Base-by-base conservation (phyloP, 1,140 invertebrate species). In the Hirudo medicinalis region DNA sequence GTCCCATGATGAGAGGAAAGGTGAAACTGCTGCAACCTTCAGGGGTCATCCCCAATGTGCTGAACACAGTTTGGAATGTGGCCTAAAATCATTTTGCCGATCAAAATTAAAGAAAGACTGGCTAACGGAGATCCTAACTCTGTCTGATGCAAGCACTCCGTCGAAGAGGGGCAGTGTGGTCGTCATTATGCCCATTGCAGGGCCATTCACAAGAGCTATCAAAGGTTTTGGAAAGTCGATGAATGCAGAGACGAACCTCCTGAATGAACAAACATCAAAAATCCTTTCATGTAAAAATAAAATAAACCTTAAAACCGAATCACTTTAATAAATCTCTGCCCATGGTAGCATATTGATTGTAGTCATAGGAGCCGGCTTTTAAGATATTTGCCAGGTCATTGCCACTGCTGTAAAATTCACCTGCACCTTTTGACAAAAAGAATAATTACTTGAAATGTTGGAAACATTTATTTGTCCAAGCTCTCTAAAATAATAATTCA, bases 211-310 rank as follows among this genome's bases (percentile, higher is more conserved):
- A 57, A 95, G 81, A 54, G 88, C 90, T 72, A 96, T 85, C 60
- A 98, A 78, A 25, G 94, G 84, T 81, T 97, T 97, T 0, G 91
- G 89, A 79, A 91, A 94, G 73, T 87, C 85, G 75, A 97, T 92
- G 75, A 94, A 88, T 4, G 89, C 83, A 74, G 85, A 83, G 17
- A 95, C 85, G 82, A 91, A 91, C 53, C 86, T 80, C 69, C 86
- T 87, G 75, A 63, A 63, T 2, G 57, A 25, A 15, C 15, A 20
- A 63, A 32, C 57, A 11, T 25, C 8, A 63, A 4, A 22, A 32
- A 19, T 11, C 17, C 17, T 63, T n/a, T 63, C 57, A n/a, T 63
- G 4, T 32, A 22, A 63, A n/a, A 63, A 63, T 63, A 11, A 63
- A 70, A 70, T 17, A 20, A 69, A 36, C 13, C 69, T 29, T 70